Conservation (phyloP, 2,797 vertebrate species). For the Manis javanica region DNA sequence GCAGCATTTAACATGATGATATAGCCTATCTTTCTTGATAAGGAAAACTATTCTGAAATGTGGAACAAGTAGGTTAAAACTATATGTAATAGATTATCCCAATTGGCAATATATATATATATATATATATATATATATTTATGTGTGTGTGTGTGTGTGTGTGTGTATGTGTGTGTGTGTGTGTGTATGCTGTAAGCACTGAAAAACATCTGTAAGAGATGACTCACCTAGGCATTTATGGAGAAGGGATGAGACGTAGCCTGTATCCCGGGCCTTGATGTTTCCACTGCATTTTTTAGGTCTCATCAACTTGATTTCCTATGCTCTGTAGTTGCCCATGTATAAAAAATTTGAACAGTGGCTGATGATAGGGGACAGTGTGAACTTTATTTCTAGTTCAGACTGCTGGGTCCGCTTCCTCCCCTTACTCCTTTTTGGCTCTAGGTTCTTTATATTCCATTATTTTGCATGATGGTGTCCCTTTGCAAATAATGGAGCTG, state of each 20-base stretch:
- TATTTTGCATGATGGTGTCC: not conserved
- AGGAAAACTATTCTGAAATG: not conserved
- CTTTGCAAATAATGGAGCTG: not conserved
- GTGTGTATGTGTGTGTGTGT: not conserved
- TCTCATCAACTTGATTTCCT: not conserved
- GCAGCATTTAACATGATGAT: not conserved
- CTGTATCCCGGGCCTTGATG: not conserved
- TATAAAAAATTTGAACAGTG: not conserved
- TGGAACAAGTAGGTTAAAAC: constrained; percentile 5
- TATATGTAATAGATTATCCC: not conserved
- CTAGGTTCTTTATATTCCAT: not conserved
- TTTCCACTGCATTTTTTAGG: not conserved
- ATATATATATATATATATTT: not conserved
- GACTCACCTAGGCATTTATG: not conserved
- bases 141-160: not conserved
- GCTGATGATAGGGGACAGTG: not conserved
- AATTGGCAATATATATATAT: not conserved
- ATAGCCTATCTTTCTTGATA: constrained; percentile 33
- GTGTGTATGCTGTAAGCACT: not conserved
- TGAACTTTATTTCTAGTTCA: constrained; percentile 30
- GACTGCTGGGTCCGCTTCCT: not conserved
- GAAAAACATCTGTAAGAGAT: not conserved
- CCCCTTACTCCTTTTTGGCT: not conserved
- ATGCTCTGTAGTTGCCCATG: not conserved
- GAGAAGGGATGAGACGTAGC: not conserved